Conservation (phyloP, 2,113 vertebrate species). For the Machaerirhynchus nigripectus region DNA sequence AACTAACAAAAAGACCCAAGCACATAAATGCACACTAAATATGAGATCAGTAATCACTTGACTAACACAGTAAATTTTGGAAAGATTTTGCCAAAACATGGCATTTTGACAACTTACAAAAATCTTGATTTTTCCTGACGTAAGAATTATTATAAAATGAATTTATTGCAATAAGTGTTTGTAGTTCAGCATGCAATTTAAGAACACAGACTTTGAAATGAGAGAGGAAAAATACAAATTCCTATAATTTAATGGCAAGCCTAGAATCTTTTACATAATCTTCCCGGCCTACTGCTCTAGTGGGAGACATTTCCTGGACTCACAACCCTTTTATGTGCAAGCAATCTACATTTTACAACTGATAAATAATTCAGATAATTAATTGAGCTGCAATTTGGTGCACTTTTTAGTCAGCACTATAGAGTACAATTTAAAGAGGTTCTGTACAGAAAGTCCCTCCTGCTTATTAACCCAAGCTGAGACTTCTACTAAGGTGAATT, state of each 20-base stretch:
- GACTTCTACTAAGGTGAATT: neutral
- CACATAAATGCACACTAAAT: neutral
- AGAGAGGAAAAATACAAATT: constrained; percentile 9
- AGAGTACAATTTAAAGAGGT: neutral
- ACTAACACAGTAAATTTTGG: neutral
- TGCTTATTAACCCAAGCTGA: neutral
- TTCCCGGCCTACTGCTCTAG: constrained; percentile 46
- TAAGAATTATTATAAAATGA: neutral
- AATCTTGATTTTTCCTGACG: neutral
- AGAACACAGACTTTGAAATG: neutral
- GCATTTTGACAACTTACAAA: neutral
- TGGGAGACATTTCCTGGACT: constrained; percentile 61
- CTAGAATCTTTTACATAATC: neutral
- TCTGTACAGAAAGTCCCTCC: neutral
- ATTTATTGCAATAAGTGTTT: neutral
- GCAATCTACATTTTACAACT: constrained; percentile 61
- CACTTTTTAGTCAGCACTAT: constrained; percentile 43
- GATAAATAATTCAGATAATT: constrained; percentile 72
- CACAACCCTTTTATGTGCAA: constrained; percentile 48
- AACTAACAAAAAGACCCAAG: neutral
- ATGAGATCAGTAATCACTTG: neutral
- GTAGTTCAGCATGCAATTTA: neutral
- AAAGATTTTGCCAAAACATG: neutral
- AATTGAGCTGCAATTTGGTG: constrained; percentile 57
- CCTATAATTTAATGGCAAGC: constrained; percentile 5